Evolutionary conservation across 2,888 invertebrate genomes (phyloP).

Genomic region (Trichopoda pennipes): DNA sequence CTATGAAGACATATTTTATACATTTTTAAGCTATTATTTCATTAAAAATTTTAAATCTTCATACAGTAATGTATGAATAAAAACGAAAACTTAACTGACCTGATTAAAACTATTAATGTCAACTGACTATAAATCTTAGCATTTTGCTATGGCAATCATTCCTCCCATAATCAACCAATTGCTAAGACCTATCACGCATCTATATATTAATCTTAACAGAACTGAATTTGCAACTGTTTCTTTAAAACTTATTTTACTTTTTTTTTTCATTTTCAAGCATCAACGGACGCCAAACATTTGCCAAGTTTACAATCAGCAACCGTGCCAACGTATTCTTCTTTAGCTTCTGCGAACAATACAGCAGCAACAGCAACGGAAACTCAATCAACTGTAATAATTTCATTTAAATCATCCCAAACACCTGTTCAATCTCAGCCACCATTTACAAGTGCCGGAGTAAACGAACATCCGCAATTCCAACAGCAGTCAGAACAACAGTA

Average conservation of each 20-base stretch:
- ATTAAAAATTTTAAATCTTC: no score
- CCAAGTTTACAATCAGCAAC: constrained; percentile 66
- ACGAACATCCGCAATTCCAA: constrained; percentile 55
- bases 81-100: no score
- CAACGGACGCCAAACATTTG: constrained; percentile 72
- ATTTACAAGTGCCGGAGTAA: constrained; percentile 27
- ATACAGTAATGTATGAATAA: no score
- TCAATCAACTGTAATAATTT: constrained; percentile 81
- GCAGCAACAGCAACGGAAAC: constrained; percentile 76
- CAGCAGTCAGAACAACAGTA: constrained; percentile 50
- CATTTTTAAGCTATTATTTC: no score
- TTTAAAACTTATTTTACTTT: constrained; percentile 13
- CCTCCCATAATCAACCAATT: not conserved
- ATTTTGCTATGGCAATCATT: not conserved
- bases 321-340: constrained; percentile 38
- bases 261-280: constrained; percentile 68
- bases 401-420: constrained; percentile 80
- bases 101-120: no score
- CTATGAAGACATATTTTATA: no score
- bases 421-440: constrained; percentile 75
- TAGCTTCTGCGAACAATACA: constrained; percentile 56
- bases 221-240: constrained; percentile 34
- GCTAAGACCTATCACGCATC: constrained; percentile 31
- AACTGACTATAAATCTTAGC: no score
- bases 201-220: constrained; percentile 11